Percentiles rank a stretch among this genome's conserved stretches.
These are phyloP conservation scores for Semicossyphus pulcher DNA, from an alignment of 2,113 vertebrate species.

Conservation along the genomic window DNA sequence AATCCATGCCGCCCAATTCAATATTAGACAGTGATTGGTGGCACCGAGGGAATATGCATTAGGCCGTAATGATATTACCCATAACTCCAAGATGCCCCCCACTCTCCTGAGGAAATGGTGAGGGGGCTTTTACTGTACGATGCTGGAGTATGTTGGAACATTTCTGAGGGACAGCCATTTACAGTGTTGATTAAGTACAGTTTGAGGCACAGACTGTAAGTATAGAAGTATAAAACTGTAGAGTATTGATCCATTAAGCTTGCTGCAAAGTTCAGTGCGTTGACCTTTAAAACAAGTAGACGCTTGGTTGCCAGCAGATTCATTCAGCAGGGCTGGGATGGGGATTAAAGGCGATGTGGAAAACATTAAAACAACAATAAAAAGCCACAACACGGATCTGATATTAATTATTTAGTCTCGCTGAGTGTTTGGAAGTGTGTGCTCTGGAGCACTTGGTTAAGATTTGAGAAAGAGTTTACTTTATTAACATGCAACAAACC, in stretches of 20 bases:
- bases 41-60: constrained; percentile 66
- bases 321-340: not conserved
- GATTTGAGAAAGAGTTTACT: too few species aligned
- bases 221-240: not conserved
- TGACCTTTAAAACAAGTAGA: not conserved
- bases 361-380: not conserved
- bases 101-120: constrained; percentile 28
- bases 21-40: constrained; percentile 52
- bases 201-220: not conserved
- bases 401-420: too few species aligned
- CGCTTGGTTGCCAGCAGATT: not conserved
- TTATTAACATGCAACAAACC: too few species aligned
- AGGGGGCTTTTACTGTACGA: constrained; percentile 23
- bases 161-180: not conserved
- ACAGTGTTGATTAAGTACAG: not conserved
- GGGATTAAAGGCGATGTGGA: not conserved
- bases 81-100: constrained; percentile 9
- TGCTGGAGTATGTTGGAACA: constrained; percentile 1
- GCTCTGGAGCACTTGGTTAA: too few species aligned
- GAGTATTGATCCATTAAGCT: not conserved
- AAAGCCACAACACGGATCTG: too few species aligned
- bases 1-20: constrained; percentile 74
- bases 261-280: not conserved
- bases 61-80: constrained; percentile 68
- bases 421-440: too few species aligned